Evolutionary conservation across 2,888 invertebrate genomes (phyloP).

Genomic region (Hydroisotoma schaefferi): DNA sequence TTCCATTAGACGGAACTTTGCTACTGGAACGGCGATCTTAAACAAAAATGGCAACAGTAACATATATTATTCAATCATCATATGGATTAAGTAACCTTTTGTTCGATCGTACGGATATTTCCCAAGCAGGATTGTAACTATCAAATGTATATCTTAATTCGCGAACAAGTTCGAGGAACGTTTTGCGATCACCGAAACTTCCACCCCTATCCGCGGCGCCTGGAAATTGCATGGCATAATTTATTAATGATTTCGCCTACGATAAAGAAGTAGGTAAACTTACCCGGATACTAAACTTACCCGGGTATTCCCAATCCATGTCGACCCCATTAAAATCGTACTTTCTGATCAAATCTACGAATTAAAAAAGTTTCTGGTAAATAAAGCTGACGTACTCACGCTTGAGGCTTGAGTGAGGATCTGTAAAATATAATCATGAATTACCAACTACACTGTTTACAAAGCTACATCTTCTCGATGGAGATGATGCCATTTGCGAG

Average conservation of each 20-base stretch:
- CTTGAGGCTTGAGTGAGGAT: too few species aligned
- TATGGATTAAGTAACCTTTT: background rate
- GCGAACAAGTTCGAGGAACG: conserved; percentile 75
- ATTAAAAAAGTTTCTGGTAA: conserved; percentile 10
- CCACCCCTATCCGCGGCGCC: conserved; percentile 83
- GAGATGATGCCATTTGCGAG: conserved; percentile 40
- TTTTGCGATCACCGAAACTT: conserved; percentile 75
- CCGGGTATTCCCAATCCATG: conserved; percentile 85
- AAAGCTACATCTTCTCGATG: conserved; percentile 34
- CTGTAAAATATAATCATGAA: conserved; percentile 25
- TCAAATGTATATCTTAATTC: conserved; percentile 76
- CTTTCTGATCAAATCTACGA: conserved; percentile 66
- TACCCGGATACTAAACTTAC: conserved; percentile 6
- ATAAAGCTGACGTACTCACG: background rate
- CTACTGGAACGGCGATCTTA: conserved; percentile 77
- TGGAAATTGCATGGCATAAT: conserved; percentile 3
- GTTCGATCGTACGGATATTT: conserved; percentile 62
- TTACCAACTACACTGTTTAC: conserved; percentile 40
- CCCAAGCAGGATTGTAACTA: conserved; percentile 69
- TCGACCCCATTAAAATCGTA: conserved; percentile 82
- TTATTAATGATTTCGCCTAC: too few species aligned
- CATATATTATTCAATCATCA: background rate
- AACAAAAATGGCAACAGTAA: too few species aligned
- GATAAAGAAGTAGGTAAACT: too few species aligned
- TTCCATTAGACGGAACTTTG: conserved; percentile 79